Base-by-base conservation (phyloP, 1,140 invertebrate genomes). In the Eriosoma lanigerum region DNA sequence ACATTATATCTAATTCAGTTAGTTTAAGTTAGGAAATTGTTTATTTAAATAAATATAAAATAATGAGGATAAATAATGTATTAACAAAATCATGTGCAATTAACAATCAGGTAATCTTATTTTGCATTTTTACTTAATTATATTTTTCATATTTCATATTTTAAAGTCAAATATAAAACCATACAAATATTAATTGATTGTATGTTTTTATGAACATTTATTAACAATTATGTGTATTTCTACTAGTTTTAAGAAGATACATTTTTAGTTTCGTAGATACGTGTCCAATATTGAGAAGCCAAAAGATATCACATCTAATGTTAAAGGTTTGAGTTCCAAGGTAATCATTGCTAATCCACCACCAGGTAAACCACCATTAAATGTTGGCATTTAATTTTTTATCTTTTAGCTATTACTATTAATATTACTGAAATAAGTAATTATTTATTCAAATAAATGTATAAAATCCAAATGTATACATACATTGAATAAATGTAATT, bases 201-300 rank as follows among this genome's bases (percentile, higher is more conserved):
- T 38, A 38, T 44, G 32, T 48, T 48, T 48, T 48, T 13, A 48
- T 19, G 0, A 9, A 9, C 19, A 29, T 48, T 62, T 44, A 46
- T 44, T 54, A 76, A 58, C 24, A 1, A 24, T 48, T 26, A 4
- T 58, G 26, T 78, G 38, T 78, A 38, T 58, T 78, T 78, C 19
- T 62, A 60, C n/a, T 46, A 78, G 54, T 60, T 78, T 46, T 60
- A 60, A 78, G 75, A 62, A 78, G 75, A 78, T 60, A 13, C 75
- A 26, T 78, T 78, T 78, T 78, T 78, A 78, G 75, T 78, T 78
- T 32, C 75, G 56, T 24, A 78, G 75, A 78, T 78, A 29, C 44
- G 38, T 48, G 21, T 32, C 75, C 1, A 48, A 29, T 46, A 56
- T 21, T 26, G 56, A 78, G 10, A 62, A 44, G 62, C 54, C 75